These are phyloP conservation scores for Enteromius thamalakanensis DNA, from an alignment of 2,797 vertebrate genomes.

Conservation along the genomic window DNA sequence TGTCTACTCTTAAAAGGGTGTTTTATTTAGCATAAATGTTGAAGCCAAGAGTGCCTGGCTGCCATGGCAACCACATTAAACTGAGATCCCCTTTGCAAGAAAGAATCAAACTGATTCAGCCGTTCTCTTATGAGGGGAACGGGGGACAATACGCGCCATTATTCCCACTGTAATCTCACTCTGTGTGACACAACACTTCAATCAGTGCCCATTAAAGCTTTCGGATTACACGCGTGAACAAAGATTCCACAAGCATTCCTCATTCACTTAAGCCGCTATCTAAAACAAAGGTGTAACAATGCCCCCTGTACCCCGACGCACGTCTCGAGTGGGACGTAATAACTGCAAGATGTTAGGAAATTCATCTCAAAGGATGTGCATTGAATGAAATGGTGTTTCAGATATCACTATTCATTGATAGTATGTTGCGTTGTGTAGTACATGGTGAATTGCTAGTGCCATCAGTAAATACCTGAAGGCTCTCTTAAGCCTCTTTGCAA, in stretches of 20 bases:
- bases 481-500: neutral
- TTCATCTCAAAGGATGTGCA: neutral
- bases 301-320: neutral
- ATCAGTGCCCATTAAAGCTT: conserved; percentile 59
- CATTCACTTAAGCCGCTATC: conserved; percentile 36
- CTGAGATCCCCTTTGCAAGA: conserved; percentile 83
- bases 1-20: conserved; percentile 83
- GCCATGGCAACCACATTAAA: conserved; percentile 88
- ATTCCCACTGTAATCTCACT: conserved; percentile 68
- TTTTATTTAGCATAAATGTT: conserved; percentile 88
- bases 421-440: neutral
- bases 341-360: neutral
- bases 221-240: conserved; percentile 47
- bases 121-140: conserved; percentile 77
- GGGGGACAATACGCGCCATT: conserved; percentile 72
- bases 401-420: neutral
- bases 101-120: conserved; percentile 85
- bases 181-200: conserved; percentile 64
- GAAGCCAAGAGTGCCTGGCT: conserved; percentile 84
- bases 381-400: conserved; percentile 17
- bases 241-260: conserved; percentile 31
- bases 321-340: conserved; percentile 8
- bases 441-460: neutral
- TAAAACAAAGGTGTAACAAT: conserved; percentile 31
- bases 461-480: conserved; percentile 4